Conservation (phyloP, 2,888 invertebrate genomes). For the Allacma fusca region DNA sequence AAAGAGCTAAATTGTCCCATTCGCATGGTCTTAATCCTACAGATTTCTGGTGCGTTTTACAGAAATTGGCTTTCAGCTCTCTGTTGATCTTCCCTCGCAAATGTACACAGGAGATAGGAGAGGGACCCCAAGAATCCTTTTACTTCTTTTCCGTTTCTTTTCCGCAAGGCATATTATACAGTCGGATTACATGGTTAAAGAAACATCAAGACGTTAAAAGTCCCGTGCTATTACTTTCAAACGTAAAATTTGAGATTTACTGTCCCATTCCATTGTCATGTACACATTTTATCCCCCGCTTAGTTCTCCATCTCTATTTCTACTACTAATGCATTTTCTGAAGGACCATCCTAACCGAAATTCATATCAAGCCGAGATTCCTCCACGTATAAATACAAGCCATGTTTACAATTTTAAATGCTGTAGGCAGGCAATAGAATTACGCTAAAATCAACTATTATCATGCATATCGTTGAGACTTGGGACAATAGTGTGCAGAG, state of each 20-base stretch:
- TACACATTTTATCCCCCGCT: background rate
- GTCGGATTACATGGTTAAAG: background rate
- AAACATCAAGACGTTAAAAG: background rate
- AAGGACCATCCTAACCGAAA: too few relatives aligned
- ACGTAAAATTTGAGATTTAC: constrained; percentile 10
- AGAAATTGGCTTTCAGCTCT: constrained; percentile 22
- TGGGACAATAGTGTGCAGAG: too few relatives aligned
- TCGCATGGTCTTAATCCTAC: background rate
- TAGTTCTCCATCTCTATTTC: background rate
- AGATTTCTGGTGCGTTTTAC: constrained; percentile 8
- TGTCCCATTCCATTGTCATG: background rate
- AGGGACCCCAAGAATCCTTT: background rate
- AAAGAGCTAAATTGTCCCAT: background rate
- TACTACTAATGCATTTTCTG: too few relatives aligned
- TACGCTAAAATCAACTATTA: too few relatives aligned
- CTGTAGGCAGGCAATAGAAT: too few relatives aligned
- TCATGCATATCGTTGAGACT: too few relatives aligned
- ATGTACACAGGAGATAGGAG: background rate
- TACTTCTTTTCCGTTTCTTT: background rate
- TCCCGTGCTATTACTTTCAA: background rate
- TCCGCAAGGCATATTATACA: background rate
- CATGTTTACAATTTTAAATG: too few relatives aligned
- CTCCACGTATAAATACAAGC: too few relatives aligned
- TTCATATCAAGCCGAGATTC: too few relatives aligned
- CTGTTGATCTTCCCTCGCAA: background rate